Evolutionary conservation across 2,797 vertebrate species (phyloP).

Genomic region (Rhincodon typus): DNA sequence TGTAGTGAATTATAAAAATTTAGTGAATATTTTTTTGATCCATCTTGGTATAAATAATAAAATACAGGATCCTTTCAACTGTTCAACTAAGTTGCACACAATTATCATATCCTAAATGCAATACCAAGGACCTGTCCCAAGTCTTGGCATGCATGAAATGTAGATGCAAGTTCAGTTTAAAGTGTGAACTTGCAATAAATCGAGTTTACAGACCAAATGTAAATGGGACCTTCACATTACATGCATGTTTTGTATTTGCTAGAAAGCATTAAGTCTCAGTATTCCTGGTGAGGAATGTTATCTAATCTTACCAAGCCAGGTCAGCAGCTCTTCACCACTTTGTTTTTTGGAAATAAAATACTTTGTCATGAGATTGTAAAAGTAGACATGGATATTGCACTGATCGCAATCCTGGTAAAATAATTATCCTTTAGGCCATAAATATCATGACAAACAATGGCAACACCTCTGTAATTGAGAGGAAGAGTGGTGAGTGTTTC

Average conservation of each 20-base stretch:
- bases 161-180: not conserved
- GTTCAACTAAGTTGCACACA: not conserved
- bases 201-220: not conserved
- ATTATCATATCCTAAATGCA: not conserved
- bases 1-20: not conserved
- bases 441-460: not conserved
- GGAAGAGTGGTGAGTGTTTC: not conserved
- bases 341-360: constrained; percentile 17
- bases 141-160: not conserved
- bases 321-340: not conserved
- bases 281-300: constrained; percentile 22
- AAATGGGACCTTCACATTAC: not conserved
- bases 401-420: not conserved
- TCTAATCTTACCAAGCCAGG: constrained; percentile 23
- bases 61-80: not conserved
- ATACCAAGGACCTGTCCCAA: not conserved
- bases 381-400: not conserved
- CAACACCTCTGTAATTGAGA: not conserved
- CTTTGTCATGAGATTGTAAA: constrained; percentile 22
- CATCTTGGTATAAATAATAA: constrained; percentile 15
- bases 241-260: not conserved
- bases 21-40: not conserved
- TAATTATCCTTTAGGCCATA: not conserved
- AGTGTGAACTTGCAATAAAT: not conserved
- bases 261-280: not conserved